These are phyloP conservation scores for Anneissia japonica DNA, from an alignment of 35 echinoderm and acorn worm genomes.

Conservation along the genomic window DNA sequence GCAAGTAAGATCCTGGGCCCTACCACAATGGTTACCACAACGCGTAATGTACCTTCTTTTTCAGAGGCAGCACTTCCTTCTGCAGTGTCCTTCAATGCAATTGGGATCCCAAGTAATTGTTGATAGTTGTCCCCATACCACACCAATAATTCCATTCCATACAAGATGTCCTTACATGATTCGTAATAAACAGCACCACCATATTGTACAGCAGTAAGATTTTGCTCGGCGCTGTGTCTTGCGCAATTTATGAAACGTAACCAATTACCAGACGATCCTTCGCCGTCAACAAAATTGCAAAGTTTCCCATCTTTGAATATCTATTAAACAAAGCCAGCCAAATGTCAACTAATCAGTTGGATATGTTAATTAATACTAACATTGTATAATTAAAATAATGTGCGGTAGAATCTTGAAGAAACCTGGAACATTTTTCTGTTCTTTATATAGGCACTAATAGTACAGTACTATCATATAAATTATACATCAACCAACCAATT, in stretches of 20 bases:
- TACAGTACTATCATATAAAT: no score
- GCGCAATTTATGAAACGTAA: neutral
- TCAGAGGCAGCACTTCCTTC: neutral
- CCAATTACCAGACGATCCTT: neutral
- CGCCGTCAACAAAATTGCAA: neutral
- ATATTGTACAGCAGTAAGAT: neutral
- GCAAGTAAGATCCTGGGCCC: no score
- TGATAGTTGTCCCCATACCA: neutral
- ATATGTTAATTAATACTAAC: no score
- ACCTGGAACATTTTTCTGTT: no score
- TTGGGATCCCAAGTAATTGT: neutral
- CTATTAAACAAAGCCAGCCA: no score
- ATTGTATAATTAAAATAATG: no score
- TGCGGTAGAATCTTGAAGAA: no score
- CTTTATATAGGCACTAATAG: no score
- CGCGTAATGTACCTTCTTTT: neutral
- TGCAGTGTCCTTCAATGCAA: neutral
- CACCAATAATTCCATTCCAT: neutral
- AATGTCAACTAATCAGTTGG: no score
- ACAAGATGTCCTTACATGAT: neutral
- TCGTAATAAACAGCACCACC: neutral
- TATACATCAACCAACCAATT: no score
- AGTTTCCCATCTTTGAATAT: constrained; percentile 7
- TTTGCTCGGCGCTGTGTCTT: neutral
- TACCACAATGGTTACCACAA: neutral